phyloP scores from a whole-genome alignment of 2,888 invertebrate genomes.

The Oscheius myriophilus region DNA sequence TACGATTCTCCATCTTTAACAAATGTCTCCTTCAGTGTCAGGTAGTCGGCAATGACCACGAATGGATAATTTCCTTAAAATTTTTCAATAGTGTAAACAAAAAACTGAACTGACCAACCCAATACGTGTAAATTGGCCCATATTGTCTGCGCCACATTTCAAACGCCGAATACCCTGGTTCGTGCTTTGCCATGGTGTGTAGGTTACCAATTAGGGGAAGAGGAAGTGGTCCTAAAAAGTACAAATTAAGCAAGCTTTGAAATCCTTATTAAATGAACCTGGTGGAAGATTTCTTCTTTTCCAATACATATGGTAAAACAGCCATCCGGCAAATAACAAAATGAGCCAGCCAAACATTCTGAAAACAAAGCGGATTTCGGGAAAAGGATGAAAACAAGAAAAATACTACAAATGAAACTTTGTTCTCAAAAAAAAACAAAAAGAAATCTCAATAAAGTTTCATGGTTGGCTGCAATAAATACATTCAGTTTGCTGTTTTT shows the following conservation, averaged over 20 bases:
- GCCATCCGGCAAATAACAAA: neutral
- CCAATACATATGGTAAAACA: constrained; percentile 44
- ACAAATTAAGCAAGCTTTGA: too few species aligned
- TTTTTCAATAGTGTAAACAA: too few species aligned
- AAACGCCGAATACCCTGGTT: constrained; percentile 38
- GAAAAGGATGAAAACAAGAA: too few species aligned
- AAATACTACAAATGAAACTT: too few species aligned
- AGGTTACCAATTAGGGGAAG: constrained; percentile 46
- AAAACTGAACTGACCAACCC: constrained; percentile 36
- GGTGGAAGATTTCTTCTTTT: constrained; percentile 39
- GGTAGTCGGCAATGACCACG: constrained; percentile 39
- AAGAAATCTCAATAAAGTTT: too few species aligned
- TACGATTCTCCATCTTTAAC: constrained; percentile 43
- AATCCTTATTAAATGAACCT: too few species aligned
- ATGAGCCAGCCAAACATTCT: too few species aligned
- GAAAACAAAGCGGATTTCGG: too few species aligned
- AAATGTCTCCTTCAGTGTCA: constrained; percentile 43
- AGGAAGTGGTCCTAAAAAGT: constrained; percentile 39
- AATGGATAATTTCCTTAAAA: constrained; percentile 35
- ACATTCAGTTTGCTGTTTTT: too few species aligned
- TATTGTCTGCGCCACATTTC: constrained; percentile 38
- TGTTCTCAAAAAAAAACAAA: too few species aligned
- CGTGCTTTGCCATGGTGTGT: constrained; percentile 31
- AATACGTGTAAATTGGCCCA: constrained; percentile 45
- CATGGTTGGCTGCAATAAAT: too few species aligned